Evolutionary conservation across 2,113 vertebrate genomes (phyloP), one percentile per base, ranked within the genome.

Genomic region (Aphelocoma coerulescens): DNA sequence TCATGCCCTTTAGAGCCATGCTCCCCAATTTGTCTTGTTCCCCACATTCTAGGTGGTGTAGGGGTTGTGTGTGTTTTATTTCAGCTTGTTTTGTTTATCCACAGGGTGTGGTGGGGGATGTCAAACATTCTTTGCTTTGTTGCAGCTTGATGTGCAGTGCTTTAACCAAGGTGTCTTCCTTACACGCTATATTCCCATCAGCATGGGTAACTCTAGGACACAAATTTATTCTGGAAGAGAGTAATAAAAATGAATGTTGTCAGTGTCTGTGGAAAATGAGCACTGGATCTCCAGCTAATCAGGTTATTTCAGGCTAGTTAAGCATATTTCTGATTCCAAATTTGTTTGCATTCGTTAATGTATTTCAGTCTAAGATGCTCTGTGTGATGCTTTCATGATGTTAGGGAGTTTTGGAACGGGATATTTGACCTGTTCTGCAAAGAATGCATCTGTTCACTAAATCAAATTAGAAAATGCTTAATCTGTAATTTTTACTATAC

Each of bases 161-260:
- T 97, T 96, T 83, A 78, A 79, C 91, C 79, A 44, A 93, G 79
- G 52, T 94, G 61, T 65, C 32, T 85, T 21, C 32, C 87, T 94
- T 62, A 48, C 17, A 91, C 6, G 24, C 67, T 80, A 33, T 81
- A 81, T n/a, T 63, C 74, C 43, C 11, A 9, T 85, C 85, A 86
- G 81, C 75, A 28, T 48, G 46, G 57, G n/a, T 48, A 87, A 48
- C 10, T 24, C 67, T 88, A 24, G 46, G 67, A 54, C 73, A n/a
- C 82, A 49, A 27, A 86, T 88, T 78, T 75, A 75, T 95, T 84
- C 71, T 91, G 62, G 57, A 91, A 61, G 35, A 58, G 62, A 51
- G 33, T 24, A 57, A 58, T 82, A 69, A 83, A 94, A 94, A 61
- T 23, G 24, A 58, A 33, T 49, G 35, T 89, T n/a, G 21, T 66